Percentiles rank a stretch among this genome's conserved stretches.
Evolutionary conservation across 2,888 invertebrate species (phyloP).

Genomic region (Biston stratarius): DNA sequence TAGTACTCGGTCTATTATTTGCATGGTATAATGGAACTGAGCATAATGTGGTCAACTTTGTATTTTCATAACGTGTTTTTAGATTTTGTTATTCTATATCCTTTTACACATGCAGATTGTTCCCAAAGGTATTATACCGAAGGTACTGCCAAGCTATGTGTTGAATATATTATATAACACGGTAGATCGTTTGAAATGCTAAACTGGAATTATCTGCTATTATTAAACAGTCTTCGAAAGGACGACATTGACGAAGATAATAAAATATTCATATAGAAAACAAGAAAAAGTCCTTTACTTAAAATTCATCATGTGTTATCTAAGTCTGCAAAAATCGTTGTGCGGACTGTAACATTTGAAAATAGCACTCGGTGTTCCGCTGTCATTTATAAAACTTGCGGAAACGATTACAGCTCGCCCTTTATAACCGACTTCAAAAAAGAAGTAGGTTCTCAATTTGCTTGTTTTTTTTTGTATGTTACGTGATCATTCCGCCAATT

Average conservation of each 20-base stretch:
- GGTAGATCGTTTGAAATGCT: constrained; percentile 21
- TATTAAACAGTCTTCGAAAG: constrained; percentile 6
- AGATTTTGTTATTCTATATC: neutral
- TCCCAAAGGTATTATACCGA: constrained; percentile 4
- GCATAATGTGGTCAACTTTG: too few species aligned
- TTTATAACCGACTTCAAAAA: too few species aligned
- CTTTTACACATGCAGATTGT: constrained; percentile 4
- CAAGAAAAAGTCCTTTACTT: neutral
- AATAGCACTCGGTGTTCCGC: constrained; percentile 7
- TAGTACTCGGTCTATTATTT: too few species aligned
- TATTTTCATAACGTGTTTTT: neutral
- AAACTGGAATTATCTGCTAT: constrained; percentile 5
- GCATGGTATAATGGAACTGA: too few species aligned
- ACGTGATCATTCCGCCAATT: too few species aligned
- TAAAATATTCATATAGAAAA: constrained; percentile 15
- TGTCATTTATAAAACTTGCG: constrained; percentile 14
- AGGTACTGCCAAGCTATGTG: constrained; percentile 4
- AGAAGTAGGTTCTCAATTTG: too few species aligned
- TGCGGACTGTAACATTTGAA: constrained; percentile 2
- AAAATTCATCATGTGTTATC: neutral
- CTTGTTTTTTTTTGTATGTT: too few species aligned
- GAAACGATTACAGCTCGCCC: constrained; percentile 13
- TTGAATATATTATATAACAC: constrained; percentile 20
- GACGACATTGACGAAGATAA: neutral
- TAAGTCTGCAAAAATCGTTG: neutral